A percentile compares a stretch with the other conserved stretches of the same genome.
These are phyloP conservation scores for Aphidius gifuensis DNA, from an alignment of 1,140 invertebrate genomes.

Conservation along the genomic window DNA sequence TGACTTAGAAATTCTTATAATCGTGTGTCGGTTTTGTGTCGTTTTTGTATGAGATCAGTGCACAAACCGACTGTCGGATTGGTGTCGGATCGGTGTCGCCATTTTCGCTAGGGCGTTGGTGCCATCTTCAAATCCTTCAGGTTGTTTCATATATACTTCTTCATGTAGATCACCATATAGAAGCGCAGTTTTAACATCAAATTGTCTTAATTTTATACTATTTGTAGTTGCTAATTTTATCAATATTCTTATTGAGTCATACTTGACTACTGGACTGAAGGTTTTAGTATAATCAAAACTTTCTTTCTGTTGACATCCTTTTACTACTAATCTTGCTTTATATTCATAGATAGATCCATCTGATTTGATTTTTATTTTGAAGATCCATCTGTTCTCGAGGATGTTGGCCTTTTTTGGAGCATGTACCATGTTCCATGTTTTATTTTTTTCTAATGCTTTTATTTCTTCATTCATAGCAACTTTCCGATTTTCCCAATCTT, in stretches of 20 bases:
- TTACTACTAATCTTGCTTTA: slow-evolving; percentile 29
- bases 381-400: too few species aligned
- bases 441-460: too few species aligned
- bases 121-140: slow-evolving; percentile 32
- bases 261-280: slow-evolving; percentile 21
- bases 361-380: slow-evolving; percentile 23
- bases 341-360: slow-evolving; percentile 14
- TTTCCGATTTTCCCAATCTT: too few species aligned
- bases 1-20: too few species aligned
- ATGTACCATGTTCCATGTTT: too few species aligned
- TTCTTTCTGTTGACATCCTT: slow-evolving; percentile 24
- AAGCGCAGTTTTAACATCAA: slow-evolving; percentile 46
- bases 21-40: too few species aligned
- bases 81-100: too few species aligned
- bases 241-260: slow-evolving; percentile 14
- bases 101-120: too few species aligned
- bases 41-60: too few species aligned
- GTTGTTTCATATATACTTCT: slow-evolving; percentile 42
- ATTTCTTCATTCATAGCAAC: too few species aligned
- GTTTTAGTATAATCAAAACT: slow-evolving; percentile 24
- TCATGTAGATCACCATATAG: slow-evolving; percentile 43
- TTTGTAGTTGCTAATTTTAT: slow-evolving; percentile 18
- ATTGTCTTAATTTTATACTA: slow-evolving; percentile 25
- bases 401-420: too few species aligned
- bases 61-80: too few species aligned